Evolutionary conservation across 1,140 invertebrate species (phyloP), one percentile per base, ranked within the genome.

Genomic region (Epicauta chinensis): DNA sequence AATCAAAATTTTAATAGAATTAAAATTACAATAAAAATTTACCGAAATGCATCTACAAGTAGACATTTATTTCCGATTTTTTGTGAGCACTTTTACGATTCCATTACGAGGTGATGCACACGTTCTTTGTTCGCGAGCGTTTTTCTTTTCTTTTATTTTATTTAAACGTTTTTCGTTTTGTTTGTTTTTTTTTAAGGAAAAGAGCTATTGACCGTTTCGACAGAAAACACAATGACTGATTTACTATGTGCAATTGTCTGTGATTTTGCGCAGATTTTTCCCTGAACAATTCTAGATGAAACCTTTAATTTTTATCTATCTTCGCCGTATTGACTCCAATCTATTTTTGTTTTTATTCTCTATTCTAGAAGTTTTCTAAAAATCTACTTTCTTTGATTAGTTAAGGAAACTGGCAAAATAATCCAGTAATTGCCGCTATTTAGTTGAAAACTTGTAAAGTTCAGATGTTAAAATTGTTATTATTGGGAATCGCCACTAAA

Each of bases 221-320:
- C 48, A 51, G 48, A 51, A 41, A 51, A 51, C 42, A 51, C 48
- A 51, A 51, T 51, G 41, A 51, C 48, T 51, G 48, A 51, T 51
- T 51, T 51, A 51, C 35, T 39, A 41, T 42, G 48, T 51, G 48
- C 48, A 51, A 51, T 51, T 51, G 48, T 29, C 48, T 51, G 48
- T 51, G 48, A 51, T 51, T 51, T 39, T 42, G 41, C 39, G 23
- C 23, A 23, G 23, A 42, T 38, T 41, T 51, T 42, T 51, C 41
- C 31, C 38, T 41, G 48, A 51, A 51, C 47, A 42, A 17, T 39
- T 41, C 29, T 51, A 17, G 41, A 51, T 51, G 36, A 41, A 42
- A 51, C 37, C 39, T 41, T 51, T 51, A 51, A 51, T 51, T 39
- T 51, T 35, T 10, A 51, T 38, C 38, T 42, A 51, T 51, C 39